phyloP scores from a whole-genome alignment of 2,888 invertebrate species.

The Mimumesa dahlbomi region DNA sequence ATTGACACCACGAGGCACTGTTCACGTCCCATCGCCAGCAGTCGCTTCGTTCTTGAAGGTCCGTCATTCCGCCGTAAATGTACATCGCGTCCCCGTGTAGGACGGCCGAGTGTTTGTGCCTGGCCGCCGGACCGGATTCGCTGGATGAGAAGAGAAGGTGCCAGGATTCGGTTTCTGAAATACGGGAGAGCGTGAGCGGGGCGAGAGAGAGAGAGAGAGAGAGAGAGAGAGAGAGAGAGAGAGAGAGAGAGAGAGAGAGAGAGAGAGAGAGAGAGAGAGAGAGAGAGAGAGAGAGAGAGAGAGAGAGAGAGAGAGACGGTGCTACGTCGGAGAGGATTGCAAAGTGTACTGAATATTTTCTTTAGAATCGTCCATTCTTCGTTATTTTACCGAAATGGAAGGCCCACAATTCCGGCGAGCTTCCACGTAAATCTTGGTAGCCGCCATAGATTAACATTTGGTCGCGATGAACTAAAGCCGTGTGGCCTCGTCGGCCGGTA shows the following conservation, averaged over 20 bases:
- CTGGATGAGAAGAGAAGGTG: slow-evolving; percentile 83
- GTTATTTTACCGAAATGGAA: slow-evolving; percentile 89
- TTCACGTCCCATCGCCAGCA: slow-evolving; percentile 89
- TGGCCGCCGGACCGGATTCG: slow-evolving; percentile 84
- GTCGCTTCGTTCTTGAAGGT: slow-evolving; percentile 88
- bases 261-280: no score
- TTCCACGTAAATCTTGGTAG: slow-evolving; percentile 91
- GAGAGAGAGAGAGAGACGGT: no score
- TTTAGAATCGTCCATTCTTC: no score
- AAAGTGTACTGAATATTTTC: no score
- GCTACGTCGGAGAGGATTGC: no score
- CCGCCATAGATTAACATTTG: slow-evolving; percentile 93
- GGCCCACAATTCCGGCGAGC: slow-evolving; percentile 92
- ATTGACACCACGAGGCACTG: slow-evolving; percentile 84
- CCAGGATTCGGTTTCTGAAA: slow-evolving; percentile 91
- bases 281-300: no score
- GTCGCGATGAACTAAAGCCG: slow-evolving; percentile 89
- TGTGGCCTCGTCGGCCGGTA: slow-evolving; percentile 91
- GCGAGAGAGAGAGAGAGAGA: no score
- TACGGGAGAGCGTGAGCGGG: no score
- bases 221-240: no score
- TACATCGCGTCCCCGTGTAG: slow-evolving; percentile 90
- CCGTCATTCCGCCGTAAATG: slow-evolving; percentile 94
- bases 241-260: no score
- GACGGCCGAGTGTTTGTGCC: slow-evolving; percentile 93